Percentiles rank a stretch among this genome's conserved stretches.
Evolutionary conservation across 2,888 invertebrate species (phyloP).

Genomic region (Synanthedon tipuliformis): DNA sequence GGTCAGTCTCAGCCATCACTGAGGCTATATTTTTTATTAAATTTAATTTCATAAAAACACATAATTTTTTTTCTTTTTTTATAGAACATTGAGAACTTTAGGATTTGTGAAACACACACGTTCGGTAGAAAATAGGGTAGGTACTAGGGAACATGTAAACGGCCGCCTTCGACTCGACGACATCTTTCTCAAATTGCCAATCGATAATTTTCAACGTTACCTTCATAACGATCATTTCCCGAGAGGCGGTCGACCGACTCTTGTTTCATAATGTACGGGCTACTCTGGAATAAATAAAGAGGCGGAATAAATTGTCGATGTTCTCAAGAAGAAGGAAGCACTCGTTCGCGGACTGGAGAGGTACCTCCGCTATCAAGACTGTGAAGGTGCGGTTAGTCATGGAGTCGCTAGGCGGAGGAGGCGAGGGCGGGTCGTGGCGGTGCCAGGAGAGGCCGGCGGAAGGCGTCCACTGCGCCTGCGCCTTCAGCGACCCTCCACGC

Average conservation of each 20-base stretch:
- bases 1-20: too few relatives aligned
- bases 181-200: not conserved
- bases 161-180: too few relatives aligned
- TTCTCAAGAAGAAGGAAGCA: not conserved
- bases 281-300: constrained; percentile 66
- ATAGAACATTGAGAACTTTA: too few relatives aligned
- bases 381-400: constrained; percentile 52
- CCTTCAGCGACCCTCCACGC: constrained; percentile 34
- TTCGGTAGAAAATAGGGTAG: not conserved
- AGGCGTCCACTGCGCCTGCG: constrained; percentile 21
- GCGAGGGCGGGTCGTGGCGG: constrained; percentile 21
- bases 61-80: too few relatives aligned
- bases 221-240: constrained; percentile 87
- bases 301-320: too few relatives aligned
- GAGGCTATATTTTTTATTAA: too few relatives aligned
- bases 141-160: too few relatives aligned
- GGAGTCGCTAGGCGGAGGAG: constrained; percentile 18
- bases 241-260: constrained; percentile 72
- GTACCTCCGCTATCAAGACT: constrained; percentile 35
- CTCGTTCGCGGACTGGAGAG: not conserved
- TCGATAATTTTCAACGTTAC: constrained; percentile 24
- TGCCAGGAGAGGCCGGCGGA: constrained; percentile 31
- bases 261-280: constrained; percentile 89
- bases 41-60: too few relatives aligned
- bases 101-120: not conserved